phyloP scores from a whole-genome alignment of 2,113 vertebrate species.

The Cervus canadensis region DNA sequence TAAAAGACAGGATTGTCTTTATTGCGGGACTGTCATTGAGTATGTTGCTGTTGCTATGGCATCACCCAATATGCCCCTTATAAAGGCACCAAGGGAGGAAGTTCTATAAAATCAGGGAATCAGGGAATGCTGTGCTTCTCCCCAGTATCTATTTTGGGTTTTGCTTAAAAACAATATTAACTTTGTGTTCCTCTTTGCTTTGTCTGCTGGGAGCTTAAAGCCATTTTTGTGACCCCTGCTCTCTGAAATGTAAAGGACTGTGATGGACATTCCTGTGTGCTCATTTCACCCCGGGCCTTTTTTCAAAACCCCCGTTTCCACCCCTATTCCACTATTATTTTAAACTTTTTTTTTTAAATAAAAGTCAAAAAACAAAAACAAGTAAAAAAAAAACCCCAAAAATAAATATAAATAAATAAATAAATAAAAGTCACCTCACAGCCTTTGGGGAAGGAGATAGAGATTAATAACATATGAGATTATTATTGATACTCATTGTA shows the following conservation, averaged over 20 bases:
- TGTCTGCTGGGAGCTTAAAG: background rate
- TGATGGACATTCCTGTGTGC: background rate
- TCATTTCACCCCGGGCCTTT: background rate
- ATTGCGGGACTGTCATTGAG: background rate
- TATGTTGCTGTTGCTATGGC: background rate
- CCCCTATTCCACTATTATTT: background rate
- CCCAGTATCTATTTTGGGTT: background rate
- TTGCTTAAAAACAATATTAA: background rate
- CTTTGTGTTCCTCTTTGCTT: constrained; percentile 28
- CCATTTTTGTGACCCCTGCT: background rate
- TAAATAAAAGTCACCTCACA: background rate
- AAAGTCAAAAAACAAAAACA: no score
- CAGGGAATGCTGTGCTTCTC: constrained; percentile 6
- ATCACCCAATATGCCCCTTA: background rate
- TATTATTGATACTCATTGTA: background rate
- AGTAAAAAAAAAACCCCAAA: no score
- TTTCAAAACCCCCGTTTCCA: background rate
- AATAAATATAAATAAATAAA: no score
- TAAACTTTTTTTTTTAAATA: background rate
- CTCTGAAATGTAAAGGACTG: background rate
- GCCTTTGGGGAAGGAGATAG: background rate
- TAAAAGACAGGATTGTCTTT: background rate
- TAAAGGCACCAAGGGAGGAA: background rate
- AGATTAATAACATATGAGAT: background rate
- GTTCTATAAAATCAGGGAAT: background rate